Conservation (phyloP, 2,797 vertebrate genomes). For the Pagetopsis macropterus region DNA sequence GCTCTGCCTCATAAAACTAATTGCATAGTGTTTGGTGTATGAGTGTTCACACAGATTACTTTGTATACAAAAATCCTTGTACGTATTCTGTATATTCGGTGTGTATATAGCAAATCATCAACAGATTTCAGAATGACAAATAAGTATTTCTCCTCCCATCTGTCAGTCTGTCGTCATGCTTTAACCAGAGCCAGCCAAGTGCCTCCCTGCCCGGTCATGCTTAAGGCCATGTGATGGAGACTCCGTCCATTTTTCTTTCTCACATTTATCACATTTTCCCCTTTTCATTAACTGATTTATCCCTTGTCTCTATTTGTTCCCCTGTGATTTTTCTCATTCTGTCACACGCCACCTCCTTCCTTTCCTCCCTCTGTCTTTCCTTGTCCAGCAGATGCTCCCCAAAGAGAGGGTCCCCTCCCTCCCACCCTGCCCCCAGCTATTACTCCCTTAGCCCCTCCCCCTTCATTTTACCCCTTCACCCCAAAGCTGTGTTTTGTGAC, state of each 20-base stretch:
- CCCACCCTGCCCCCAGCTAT: slow-evolving; percentile 22
- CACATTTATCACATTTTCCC: slow-evolving; percentile 19
- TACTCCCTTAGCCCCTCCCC: slow-evolving; percentile 13
- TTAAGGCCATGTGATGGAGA: slow-evolving; percentile 60
- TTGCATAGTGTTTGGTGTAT: background rate
- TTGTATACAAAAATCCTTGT: background rate
- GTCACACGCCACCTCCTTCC: slow-evolving; percentile 48
- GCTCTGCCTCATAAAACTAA: background rate
- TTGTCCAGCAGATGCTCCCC: slow-evolving; percentile 50
- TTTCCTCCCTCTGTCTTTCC: slow-evolving; percentile 38
- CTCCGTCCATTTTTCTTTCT: background rate
- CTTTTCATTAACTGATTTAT: slow-evolving; percentile 29
- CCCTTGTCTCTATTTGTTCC: slow-evolving; percentile 4
- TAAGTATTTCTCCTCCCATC: background rate
- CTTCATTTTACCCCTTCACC: slow-evolving; percentile 1
- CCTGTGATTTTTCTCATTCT: slow-evolving; percentile 31
- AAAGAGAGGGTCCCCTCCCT: slow-evolving; percentile 32
- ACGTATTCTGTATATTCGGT: background rate
- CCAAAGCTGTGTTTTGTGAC: slow-evolving; percentile 9
- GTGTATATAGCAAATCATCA: background rate
- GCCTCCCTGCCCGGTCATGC: slow-evolving; percentile 63
- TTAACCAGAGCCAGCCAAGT: slow-evolving; percentile 23
- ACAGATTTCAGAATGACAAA: background rate
- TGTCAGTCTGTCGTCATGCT: slow-evolving; percentile 13
- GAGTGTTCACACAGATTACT: background rate